A percentile compares a stretch with the other conserved stretches of the same genome.
These are phyloP conservation scores for Coregonus clupeaformis DNA, from an alignment of 2,113 vertebrate species.

Conservation along the genomic window DNA sequence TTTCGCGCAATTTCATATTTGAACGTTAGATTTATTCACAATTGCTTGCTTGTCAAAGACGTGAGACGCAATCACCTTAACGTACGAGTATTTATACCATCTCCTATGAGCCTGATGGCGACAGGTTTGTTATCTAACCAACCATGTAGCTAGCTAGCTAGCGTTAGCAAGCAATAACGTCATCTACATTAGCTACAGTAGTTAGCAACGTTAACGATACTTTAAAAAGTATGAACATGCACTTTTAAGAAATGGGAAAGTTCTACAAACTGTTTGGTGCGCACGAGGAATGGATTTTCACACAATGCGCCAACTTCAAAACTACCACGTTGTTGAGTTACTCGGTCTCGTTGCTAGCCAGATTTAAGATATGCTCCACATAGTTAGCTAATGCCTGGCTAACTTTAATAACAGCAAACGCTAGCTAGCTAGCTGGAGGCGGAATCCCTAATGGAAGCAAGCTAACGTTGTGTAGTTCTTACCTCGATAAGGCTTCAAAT, in stretches of 20 bases:
- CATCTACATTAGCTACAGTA: no score
- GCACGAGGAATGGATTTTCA: no score
- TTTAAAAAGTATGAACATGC: no score
- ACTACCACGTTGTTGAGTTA: no score
- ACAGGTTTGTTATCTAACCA: slow-evolving; percentile 1
- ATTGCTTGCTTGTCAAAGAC: background rate
- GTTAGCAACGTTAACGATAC: no score
- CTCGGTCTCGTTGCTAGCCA: no score
- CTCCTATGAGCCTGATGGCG: background rate
- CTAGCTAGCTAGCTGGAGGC: background rate
- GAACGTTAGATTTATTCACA: background rate
- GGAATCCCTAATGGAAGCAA: background rate
- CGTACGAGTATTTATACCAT: background rate
- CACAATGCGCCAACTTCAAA: no score
- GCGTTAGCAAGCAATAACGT: background rate
- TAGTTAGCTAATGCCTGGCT: background rate
- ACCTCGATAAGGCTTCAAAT: slow-evolving; percentile 24
- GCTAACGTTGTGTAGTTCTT: slow-evolving; percentile 12
- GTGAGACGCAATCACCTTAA: background rate
- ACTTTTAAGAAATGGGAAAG: no score
- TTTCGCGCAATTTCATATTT: slow-evolving; percentile 1
- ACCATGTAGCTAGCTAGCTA: slow-evolving; percentile 36
- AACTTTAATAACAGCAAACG: background rate
- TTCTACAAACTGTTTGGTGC: no score
- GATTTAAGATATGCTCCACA: no score